A percentile compares a stretch with the other conserved stretches of the same genome.
Evolutionary conservation across 2,797 vertebrate species (phyloP).

Genomic region (Gobio occitaniae): DNA sequence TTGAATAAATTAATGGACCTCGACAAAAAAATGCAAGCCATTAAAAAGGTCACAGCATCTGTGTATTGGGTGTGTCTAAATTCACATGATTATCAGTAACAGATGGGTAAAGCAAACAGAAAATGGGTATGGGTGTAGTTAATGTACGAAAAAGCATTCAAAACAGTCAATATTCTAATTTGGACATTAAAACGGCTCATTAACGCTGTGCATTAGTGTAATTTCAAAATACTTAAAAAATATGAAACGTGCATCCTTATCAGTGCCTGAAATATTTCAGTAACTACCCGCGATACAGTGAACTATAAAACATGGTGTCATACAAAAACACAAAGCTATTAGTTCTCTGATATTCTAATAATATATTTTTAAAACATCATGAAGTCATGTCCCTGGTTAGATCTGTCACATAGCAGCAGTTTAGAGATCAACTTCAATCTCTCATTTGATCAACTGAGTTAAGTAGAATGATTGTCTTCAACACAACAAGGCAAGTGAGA

Average conservation of each 20-base stretch:
- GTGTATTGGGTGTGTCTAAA: background rate
- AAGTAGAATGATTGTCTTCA: slow-evolving; percentile 57
- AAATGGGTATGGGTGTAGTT: background rate
- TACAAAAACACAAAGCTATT: slow-evolving; percentile 29
- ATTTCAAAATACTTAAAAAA: slow-evolving; percentile 30
- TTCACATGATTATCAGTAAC: background rate
- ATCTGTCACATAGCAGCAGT: slow-evolving; percentile 45
- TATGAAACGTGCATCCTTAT: background rate
- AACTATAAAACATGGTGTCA: slow-evolving; percentile 37
- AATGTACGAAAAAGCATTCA: background rate
- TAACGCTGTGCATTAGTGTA: background rate
- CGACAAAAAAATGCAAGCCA: background rate
- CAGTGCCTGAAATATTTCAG: slow-evolving; percentile 30
- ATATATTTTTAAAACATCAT: slow-evolving; percentile 29
- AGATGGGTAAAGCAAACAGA: background rate
- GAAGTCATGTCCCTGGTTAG: background rate
- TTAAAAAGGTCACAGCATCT: background rate
- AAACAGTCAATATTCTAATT: background rate
- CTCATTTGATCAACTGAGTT: slow-evolving; percentile 37
- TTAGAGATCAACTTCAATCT: slow-evolving; percentile 20
- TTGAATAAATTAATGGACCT: slow-evolving; percentile 12
- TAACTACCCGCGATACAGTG: slow-evolving; percentile 2
- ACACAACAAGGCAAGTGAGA: slow-evolving; percentile 38
- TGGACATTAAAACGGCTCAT: background rate
- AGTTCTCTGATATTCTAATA: slow-evolving; percentile 9